Evolutionary conservation across 2,888 invertebrate species (phyloP), one percentile per base, ranked within the genome.

Genomic region (Heliconius aoede): DNA sequence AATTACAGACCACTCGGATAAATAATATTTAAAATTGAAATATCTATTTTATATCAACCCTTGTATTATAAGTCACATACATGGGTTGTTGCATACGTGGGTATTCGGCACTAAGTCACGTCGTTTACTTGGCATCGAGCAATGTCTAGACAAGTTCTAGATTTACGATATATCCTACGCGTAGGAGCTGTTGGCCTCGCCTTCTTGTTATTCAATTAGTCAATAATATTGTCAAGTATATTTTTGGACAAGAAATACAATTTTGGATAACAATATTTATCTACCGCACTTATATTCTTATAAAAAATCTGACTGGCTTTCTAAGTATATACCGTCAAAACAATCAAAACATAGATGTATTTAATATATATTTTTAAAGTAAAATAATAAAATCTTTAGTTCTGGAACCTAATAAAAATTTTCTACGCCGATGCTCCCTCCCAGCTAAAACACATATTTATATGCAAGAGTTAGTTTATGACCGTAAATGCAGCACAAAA

Each of bases 151-250:
- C 86, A 80, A 83, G 80, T 82, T 86, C 87, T 89, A 90, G 91
- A 92, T 92, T 92, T 91, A 92, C 88, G 88, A 89, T 88, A 89
- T 88, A 88, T 87, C 85, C 84, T 84, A 83, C 84, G 92, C 90
- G 93, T 93, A 89, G 94, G 93, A 91, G 93, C 89, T 60, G 93
- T 88, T 92, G 84, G 88, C 93, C 93, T 94, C 92, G 93, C 86
- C 81, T 81, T 80, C 79, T 80, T 68, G 79, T 75, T 80, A 78
- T 81, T 80, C 76, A 81, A 82, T 82, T 78, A 74, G 73, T 74
- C 69, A 69, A 74, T 58, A 65, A 76, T 76, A 58, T 71, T 58
- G 76, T 76, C 51, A 60, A 36, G 40, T 9, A 58, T 79, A 76
- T 72, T 76, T 76, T 76, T 65, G 64, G 58, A n/a, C 36, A 24